phyloP scores from a whole-genome alignment of 2,888 invertebrate genomes.

The Pseudolycoriella hygida region DNA sequence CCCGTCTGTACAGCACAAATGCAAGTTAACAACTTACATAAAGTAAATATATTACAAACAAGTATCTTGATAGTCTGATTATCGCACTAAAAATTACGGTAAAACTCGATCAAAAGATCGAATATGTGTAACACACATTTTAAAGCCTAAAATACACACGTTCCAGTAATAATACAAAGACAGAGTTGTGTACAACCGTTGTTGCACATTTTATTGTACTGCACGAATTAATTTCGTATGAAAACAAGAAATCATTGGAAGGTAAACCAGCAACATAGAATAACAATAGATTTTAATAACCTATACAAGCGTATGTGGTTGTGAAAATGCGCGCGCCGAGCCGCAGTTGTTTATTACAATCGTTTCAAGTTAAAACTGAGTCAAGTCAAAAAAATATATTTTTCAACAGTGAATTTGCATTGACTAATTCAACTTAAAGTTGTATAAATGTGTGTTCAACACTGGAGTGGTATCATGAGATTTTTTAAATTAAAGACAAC shows the following conservation, averaged over 20 bases:
- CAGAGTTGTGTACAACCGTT: no score
- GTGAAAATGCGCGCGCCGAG: background rate
- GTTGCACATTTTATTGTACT: no score
- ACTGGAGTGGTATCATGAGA: no score
- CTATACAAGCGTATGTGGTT: background rate
- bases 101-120: background rate
- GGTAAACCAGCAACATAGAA: background rate
- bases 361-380: conserved; percentile 3
- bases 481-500: no score
- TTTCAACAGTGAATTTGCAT: conserved; percentile 1
- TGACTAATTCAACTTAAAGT: background rate
- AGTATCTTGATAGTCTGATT: no score
- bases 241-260: no score
- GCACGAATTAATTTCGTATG: no score
- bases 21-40: no score
- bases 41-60: no score
- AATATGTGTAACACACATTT: background rate
- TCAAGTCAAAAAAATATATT: background rate
- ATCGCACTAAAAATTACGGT: background rate
- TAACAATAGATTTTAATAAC: background rate
- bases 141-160: background rate
- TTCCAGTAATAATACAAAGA: background rate
- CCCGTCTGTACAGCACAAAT: no score
- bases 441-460: no score
- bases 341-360: background rate